phyloP scores from a whole-genome alignment of 2,888 invertebrate species.

The Metopia argyrocephala region DNA sequence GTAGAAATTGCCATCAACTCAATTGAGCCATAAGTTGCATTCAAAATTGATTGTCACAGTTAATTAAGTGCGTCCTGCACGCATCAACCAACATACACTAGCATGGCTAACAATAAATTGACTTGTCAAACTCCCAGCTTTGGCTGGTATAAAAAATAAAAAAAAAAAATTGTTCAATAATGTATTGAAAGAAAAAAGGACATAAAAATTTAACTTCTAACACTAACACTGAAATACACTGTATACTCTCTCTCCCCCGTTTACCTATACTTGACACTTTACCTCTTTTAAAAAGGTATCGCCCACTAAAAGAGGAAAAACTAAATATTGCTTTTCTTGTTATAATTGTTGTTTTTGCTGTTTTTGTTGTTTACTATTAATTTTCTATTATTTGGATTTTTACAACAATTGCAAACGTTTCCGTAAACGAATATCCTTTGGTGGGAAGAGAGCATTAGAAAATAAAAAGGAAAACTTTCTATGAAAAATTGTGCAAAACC shows the following conservation, averaged over 20 bases:
- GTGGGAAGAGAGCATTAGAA: background rate
- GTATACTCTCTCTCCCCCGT: no score
- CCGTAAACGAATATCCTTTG: slow-evolving; percentile 9
- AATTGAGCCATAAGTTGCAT: slow-evolving; percentile 76
- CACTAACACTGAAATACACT: no score
- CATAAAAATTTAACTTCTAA: no score
- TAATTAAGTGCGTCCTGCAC: slow-evolving; percentile 77
- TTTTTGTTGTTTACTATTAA: slow-evolving; percentile 22
- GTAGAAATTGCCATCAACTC: slow-evolving; percentile 11
- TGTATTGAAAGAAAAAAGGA: slow-evolving; percentile 56
- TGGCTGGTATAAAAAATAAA: background rate
- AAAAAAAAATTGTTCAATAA: background rate
- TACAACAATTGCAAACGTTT: background rate
- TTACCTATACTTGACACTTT: background rate
- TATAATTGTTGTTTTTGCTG: slow-evolving; percentile 64
- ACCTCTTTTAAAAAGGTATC: slow-evolving; percentile 55
- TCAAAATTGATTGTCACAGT: slow-evolving; percentile 79
- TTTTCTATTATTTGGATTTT: background rate
- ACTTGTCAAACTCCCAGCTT: slow-evolving; percentile 70
- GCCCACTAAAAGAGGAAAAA: slow-evolving; percentile 58
- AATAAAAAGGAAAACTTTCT: slow-evolving; percentile 28
- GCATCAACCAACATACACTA: slow-evolving; percentile 63
- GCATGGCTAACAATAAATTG: slow-evolving; percentile 74
- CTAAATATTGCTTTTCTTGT: slow-evolving; percentile 29
- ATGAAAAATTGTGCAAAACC: slow-evolving; percentile 57